Evolutionary conservation across 2,888 invertebrate genomes (phyloP).

Genomic region (Lumbricus terrestris): DNA sequence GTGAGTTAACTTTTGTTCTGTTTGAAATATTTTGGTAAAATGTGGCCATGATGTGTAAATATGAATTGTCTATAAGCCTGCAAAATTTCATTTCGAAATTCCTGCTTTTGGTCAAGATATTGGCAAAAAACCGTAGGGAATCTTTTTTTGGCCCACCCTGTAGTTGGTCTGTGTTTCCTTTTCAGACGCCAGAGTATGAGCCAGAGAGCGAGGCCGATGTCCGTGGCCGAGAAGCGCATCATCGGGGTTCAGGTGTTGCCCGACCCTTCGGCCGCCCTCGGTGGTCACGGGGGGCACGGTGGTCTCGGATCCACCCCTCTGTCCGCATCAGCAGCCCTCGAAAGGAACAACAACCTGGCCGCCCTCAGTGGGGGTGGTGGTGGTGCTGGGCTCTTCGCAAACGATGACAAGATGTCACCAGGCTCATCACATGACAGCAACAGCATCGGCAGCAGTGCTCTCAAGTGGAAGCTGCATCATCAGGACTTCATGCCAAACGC

Average conservation of each 20-base stretch:
- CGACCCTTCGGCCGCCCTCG: background rate
- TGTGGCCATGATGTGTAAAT: no score
- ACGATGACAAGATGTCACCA: background rate
- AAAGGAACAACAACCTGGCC: background rate
- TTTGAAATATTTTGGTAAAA: no score
- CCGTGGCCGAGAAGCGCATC: slow-evolving; percentile 10
- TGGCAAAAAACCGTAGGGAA: no score
- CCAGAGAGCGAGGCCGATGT: background rate
- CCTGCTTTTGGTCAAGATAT: no score
- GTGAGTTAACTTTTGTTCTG: no score
- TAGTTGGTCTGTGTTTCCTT: background rate
- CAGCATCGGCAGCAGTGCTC: background rate
- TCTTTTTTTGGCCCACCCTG: no score
- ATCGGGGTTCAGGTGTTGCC: slow-evolving; percentile 23
- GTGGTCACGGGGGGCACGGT: background rate
- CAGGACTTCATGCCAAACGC: slow-evolving; percentile 34
- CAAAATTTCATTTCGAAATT: no score
- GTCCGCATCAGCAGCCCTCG: background rate
- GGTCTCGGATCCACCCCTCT: background rate
- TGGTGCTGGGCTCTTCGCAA: background rate
- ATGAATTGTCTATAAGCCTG: no score
- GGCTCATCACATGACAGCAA: background rate
- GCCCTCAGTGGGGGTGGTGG: background rate
- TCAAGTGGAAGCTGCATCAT: slow-evolving; percentile 31
- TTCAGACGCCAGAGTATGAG: background rate